Percentiles rank a stretch among this genome's conserved stretches.
Evolutionary conservation across 1,140 invertebrate species (phyloP).

Genomic region (Sogatella furcifera): DNA sequence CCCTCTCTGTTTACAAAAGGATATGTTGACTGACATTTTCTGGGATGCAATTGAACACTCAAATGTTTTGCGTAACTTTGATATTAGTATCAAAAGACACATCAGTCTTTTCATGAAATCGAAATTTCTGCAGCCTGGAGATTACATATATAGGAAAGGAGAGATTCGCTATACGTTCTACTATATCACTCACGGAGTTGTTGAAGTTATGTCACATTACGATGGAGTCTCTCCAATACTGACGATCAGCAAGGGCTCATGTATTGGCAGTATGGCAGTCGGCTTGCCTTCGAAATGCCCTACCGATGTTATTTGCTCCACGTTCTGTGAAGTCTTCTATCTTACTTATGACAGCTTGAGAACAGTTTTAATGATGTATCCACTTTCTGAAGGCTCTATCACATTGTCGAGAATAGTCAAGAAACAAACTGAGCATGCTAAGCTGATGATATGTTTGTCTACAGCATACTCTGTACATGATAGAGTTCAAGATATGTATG

Average conservation of each 20-base stretch:
- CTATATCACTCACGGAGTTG: neutral
- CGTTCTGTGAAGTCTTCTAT: neutral
- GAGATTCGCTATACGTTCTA: neutral
- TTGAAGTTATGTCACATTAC: neutral
- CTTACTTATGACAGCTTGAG: neutral
- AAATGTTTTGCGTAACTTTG: neutral
- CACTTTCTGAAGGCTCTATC: neutral
- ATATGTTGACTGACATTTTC: neutral
- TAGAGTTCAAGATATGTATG: neutral
- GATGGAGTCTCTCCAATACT: neutral
- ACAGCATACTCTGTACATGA: neutral
- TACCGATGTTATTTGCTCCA: neutral
- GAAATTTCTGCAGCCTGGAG: neutral
- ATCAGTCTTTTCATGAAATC: neutral
- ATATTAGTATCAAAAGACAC: neutral
- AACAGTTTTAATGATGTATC: neutral
- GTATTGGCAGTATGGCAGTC: neutral
- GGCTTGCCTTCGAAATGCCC: neutral
- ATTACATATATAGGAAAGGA: neutral
- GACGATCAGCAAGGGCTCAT: neutral
- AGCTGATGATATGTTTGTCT: neutral
- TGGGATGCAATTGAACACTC: neutral
- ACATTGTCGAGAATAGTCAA: neutral
- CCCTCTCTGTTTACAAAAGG: neutral
- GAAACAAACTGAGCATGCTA: neutral